Percentiles rank a stretch among this genome's conserved stretches.
Conservation (phyloP, 1,140 invertebrate species). For the Drosophila elegans region DNA sequence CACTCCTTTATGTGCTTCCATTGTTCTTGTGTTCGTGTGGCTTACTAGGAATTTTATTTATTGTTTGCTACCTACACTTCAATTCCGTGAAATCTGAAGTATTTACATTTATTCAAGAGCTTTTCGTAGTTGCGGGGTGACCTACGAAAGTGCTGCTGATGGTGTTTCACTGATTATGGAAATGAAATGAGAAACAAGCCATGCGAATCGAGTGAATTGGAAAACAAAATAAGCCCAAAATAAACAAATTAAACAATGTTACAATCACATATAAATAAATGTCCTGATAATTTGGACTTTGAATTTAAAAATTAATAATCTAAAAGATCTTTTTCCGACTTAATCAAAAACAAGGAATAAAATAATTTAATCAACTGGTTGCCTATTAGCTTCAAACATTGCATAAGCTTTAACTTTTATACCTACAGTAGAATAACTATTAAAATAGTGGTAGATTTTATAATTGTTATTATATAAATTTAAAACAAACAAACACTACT, state of each 20-base stretch:
- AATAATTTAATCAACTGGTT: too few species aligned
- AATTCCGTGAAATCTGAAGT: slow-evolving; percentile 66
- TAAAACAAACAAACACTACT: too few species aligned
- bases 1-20: slow-evolving; percentile 50
- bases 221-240: neutral
- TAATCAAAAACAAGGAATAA: too few species aligned
- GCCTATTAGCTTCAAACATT: too few species aligned
- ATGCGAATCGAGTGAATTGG: neutral
- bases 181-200: slow-evolving; percentile 30
- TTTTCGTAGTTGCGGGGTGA: slow-evolving; percentile 9
- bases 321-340: too few species aligned
- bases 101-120: slow-evolving; percentile 66
- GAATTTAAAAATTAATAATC: too few species aligned
- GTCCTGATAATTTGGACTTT: too few species aligned
- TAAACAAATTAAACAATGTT: neutral
- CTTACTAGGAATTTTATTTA: slow-evolving; percentile 61
- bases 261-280: too few species aligned
- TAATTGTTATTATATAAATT: too few species aligned
- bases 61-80: slow-evolving; percentile 60
- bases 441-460: too few species aligned
- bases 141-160: slow-evolving; percentile 19
- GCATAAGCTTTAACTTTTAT: too few species aligned
- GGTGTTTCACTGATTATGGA: slow-evolving; percentile 43
- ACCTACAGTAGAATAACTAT: too few species aligned
- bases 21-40: slow-evolving; percentile 57